Base-by-base conservation (phyloP, 2,797 vertebrate species). In the Phyllotis vaccarum region DNA sequence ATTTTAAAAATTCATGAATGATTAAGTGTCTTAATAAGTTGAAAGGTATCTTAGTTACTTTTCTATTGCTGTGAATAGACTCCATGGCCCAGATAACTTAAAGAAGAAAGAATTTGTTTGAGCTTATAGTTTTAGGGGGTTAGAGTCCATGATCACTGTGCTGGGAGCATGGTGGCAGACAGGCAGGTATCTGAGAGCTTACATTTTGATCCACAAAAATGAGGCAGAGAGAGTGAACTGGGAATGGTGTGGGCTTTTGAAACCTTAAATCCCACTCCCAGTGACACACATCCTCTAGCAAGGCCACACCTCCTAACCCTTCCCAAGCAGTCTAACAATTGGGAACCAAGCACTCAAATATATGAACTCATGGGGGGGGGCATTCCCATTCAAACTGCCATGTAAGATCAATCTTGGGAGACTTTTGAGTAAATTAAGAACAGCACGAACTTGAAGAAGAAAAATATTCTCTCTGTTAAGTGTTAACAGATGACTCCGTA, bases 11-110 rank as follows among this genome's bases (percentile, higher is more conserved):
- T 89, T 10, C 14, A 34, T 62, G 46, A 34, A 19, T 34, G n/a
- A 93, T 82, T 93, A 81, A 82, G 68, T 78, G 37, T 54, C 90
- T 93, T 88, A 54, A 58, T 87, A 86, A 83, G 75, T 72, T 86
- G 27, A 52, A 68, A 85, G 31, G 21, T 49, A 14, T 52, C 43
- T 83, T 46, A 58, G 56, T 83, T 64, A 37, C 82, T 86, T 13
- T 68, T 52, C 82, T 68, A 52, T 52, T 86, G 62, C 12, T 52
- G 82, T 52, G 12, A 37, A 27, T n/a, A 68, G 31, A 86, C 82
- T 52, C 31, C 13, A 17, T n/a, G 43, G n/a, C 62, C 82, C 52
- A 86, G 82, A 43, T 6, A 52, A 68, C 31, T 52, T 52, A 14
- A 52, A 52, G 31, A 49, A 86, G 46, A 68, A 49, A 86, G 46